Conservation (phyloP, 2,888 invertebrate species). For the Eristalis intricaria region DNA sequence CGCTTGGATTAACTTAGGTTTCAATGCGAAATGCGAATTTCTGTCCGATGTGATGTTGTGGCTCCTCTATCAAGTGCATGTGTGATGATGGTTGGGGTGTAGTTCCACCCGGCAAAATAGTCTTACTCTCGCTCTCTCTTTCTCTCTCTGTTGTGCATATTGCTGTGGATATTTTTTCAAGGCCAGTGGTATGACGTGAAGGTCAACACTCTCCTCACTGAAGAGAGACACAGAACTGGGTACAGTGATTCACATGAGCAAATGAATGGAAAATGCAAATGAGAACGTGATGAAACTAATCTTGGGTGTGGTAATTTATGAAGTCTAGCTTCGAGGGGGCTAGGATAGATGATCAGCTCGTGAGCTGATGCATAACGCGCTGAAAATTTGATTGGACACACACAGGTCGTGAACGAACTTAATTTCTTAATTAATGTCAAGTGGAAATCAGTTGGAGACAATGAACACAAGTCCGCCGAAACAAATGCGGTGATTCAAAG, state of each 20-base stretch:
- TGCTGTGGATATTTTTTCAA: constrained; percentile 54
- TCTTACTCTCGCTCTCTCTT: constrained; percentile 46
- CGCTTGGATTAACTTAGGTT: constrained; percentile 37
- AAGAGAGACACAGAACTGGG: constrained; percentile 17
- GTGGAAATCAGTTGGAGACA: not conserved
- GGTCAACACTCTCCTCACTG: constrained; percentile 59
- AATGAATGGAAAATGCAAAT: not conserved
- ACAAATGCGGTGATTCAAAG: not conserved
- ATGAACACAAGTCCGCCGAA: not conserved
- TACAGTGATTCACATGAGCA: constrained; percentile 49
- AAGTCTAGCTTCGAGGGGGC: not conserved
- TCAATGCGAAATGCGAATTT: constrained; percentile 31
- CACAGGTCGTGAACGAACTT: not conserved
- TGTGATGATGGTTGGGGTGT: constrained; percentile 33
- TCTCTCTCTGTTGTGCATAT: constrained; percentile 43
- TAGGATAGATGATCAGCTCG: not conserved
- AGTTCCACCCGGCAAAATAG: constrained; percentile 43
- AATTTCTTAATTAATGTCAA: not conserved
- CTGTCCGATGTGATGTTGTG: constrained; percentile 28
- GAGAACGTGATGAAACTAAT: not conserved
- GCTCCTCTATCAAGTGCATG: constrained; percentile 35
- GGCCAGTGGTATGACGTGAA: constrained; percentile 70
- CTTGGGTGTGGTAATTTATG: not conserved
- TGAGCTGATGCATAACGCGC: not conserved
- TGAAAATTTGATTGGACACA: not conserved